A percentile compares a stretch with the other conserved stretches of the same genome.
phyloP scores from a whole-genome alignment of 2,113 vertebrate genomes.

The Athene noctua region DNA sequence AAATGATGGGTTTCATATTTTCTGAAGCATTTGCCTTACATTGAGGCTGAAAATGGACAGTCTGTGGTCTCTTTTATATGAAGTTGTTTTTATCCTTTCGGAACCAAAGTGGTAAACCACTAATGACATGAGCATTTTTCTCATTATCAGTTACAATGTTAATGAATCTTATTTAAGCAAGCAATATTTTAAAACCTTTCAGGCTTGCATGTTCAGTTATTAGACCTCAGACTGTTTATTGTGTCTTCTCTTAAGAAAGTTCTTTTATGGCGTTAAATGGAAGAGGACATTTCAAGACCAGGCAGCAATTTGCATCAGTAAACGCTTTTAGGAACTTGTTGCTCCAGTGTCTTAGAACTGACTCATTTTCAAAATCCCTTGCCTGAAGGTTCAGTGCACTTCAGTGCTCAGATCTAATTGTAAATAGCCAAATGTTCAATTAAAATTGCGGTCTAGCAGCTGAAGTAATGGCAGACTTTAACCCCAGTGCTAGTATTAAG shows the following conservation, averaged over 20 bases:
- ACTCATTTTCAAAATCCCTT: slow-evolving; percentile 10
- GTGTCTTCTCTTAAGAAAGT: slow-evolving; percentile 4
- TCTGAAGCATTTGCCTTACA: not conserved
- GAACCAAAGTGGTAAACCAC: slow-evolving; percentile 65
- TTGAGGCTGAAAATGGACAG: slow-evolving; percentile 45
- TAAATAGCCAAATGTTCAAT: not conserved
- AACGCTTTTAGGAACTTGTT: slow-evolving; percentile 4
- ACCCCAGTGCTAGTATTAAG: not conserved
- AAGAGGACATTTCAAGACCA: slow-evolving; percentile 1
- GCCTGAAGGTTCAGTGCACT: slow-evolving; percentile 1
- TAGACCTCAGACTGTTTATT: slow-evolving; percentile 37
- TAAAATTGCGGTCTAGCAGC: not conserved
- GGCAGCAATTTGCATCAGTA: slow-evolving; percentile 15
- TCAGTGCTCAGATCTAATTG: not conserved
- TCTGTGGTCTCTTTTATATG: slow-evolving; percentile 51
- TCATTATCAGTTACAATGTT: slow-evolving; percentile 63
- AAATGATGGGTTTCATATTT: slow-evolving; percentile 34
- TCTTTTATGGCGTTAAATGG: slow-evolving; percentile 5
- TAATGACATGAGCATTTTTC: slow-evolving; percentile 50
- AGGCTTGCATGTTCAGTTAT: slow-evolving; percentile 2
- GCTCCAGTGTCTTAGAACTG: not conserved
- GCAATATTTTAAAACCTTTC: slow-evolving; percentile 32
- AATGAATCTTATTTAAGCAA: slow-evolving; percentile 48
- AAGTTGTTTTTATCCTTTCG: slow-evolving; percentile 34
- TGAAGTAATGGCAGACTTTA: not conserved